These are phyloP conservation scores for Schizaphis graminum DNA, from an alignment of 2,888 invertebrate species.

Conservation along the genomic window DNA sequence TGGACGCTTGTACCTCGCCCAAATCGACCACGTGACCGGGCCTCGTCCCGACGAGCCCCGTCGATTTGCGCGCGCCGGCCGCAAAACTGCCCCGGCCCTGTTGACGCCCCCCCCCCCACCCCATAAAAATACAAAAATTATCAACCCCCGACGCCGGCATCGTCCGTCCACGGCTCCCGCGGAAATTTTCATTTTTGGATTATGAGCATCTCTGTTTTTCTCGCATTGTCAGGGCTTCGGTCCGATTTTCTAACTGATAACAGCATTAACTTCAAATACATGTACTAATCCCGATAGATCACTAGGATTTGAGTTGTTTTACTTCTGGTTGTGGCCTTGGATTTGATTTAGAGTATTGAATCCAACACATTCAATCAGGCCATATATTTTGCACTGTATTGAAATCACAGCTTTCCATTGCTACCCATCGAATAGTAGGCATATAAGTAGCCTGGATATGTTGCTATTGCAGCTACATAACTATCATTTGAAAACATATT, in stretches of 20 bases:
- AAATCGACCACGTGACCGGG: slow-evolving; percentile 54
- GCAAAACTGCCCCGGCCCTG: not conserved
- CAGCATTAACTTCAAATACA: not conserved
- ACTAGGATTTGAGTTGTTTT: not conserved
- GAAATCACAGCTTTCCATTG: not conserved
- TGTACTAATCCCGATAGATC: not conserved
- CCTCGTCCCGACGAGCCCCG: not conserved
- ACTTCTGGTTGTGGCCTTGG: not conserved
- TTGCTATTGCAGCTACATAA: not conserved
- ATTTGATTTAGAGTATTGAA: not conserved
- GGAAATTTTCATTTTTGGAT: not conserved
- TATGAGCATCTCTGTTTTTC: not conserved
- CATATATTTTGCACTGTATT: not conserved
- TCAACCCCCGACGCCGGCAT: not conserved
- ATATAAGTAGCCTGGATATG: not conserved
- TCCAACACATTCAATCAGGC: not conserved
- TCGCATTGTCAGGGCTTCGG: not conserved
- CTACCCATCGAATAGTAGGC: not conserved
- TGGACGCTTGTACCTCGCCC: slow-evolving; percentile 39
- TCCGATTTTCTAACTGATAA: slow-evolving; percentile 33
- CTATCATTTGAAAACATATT: not conserved
- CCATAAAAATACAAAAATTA: not conserved
- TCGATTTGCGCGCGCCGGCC: not conserved
- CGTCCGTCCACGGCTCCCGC: not conserved
- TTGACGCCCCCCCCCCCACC: not conserved